Evolutionary conservation across 2,113 vertebrate species (phyloP).

Genomic region (Ranitomeya imitator): DNA sequence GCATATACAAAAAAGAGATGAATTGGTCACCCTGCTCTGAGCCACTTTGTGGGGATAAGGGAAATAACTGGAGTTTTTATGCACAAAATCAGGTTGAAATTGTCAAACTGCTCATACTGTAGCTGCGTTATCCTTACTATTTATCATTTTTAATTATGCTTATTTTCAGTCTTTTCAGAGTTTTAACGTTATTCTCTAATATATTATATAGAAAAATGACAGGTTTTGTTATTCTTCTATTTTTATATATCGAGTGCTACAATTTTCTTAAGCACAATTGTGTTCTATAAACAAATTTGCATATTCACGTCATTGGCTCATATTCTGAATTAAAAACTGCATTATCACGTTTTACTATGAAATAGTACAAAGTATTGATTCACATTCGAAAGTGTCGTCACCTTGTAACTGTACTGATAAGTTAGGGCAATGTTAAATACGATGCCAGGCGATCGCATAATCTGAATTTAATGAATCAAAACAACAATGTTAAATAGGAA

Average conservation of each 20-base stretch:
- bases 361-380: background rate
- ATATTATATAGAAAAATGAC: background rate
- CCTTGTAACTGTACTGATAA: background rate
- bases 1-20: conserved; percentile 14
- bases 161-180: background rate
- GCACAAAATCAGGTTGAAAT: background rate
- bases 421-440: background rate
- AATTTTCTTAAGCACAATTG: background rate
- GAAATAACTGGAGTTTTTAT: background rate
- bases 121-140: background rate
- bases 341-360: background rate
- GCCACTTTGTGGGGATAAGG: background rate
- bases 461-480: background rate
- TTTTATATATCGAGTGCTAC: background rate
- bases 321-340: background rate
- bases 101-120: background rate
- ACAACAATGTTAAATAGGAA: background rate
- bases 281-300: background rate
- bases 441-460: background rate
- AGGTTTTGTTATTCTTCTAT: background rate
- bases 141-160: background rate
- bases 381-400: background rate
- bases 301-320: background rate
- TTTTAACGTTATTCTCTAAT: background rate
- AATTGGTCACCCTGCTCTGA: conserved; percentile 1